Base-by-base conservation (phyloP, 2,797 vertebrate species). In the Microctenopoma lineatum region DNA sequence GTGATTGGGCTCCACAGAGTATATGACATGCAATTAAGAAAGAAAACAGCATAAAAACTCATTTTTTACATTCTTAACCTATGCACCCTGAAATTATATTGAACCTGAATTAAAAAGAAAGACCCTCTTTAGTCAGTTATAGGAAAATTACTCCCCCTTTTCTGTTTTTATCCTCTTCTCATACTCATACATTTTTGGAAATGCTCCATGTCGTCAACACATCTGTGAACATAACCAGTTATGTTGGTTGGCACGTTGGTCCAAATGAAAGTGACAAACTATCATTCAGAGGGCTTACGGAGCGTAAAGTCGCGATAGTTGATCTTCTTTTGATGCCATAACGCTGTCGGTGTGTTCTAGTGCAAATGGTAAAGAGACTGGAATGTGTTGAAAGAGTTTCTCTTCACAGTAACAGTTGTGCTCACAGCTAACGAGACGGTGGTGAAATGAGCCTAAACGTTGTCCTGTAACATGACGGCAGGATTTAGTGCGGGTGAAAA, bases 1-100 rank as follows among this genome's bases (percentile, higher is more conserved):
- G 90, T 92, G 90, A 91, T 83, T 87, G 88, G 90, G 83, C 90
- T 93, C 81, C 80, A 94, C 90, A 87, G 52, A 84, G 47, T 87
- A 88, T 80, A 87, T 84, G 85, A 92, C 93, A 93, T 94, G 94
- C 94, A 93, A 51, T 77, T 79, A 88, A 90, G 69, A 86, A 70
- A 36, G 9, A 78, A 79, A 63, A 32, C 55, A 86, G 62, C 64
- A 75, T 67, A 73, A 86, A 41, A 90, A 87, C 66, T 80, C 52
- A 84, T 79, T 82, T 67, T 92, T 79, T 87, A 92, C 84, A 91
- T 90, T 93, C 81, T 87, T 80, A 78, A 84, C 80, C 72, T 83
- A 70, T 80, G 73, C 42, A 86, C 73, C 78, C 86, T 92, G 84
- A 83, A 88, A 86, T 67, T 5, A 72, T 74, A 84, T 80, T 78